Evolutionary conservation across 2,797 vertebrate genomes (phyloP), one percentile per base, ranked within the genome.

Genomic region (Myiotriccus ornatus): DNA sequence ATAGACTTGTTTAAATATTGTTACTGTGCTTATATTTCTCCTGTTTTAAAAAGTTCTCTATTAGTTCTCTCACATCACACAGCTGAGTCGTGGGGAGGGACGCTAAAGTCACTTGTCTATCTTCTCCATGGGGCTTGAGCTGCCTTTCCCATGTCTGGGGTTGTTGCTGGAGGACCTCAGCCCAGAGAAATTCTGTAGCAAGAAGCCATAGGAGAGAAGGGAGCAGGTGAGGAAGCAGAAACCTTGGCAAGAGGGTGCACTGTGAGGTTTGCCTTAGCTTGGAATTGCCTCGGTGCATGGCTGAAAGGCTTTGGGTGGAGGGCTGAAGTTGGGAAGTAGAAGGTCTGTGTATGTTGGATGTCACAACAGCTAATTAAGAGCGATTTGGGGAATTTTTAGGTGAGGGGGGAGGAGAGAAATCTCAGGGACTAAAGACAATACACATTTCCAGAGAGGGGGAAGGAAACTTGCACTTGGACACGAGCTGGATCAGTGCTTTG

Each of bases 1-100:
- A 98, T 98, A 98, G 98, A 98, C 95, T 94, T 97, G 96, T 98
- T 98, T 97, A 97, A 97, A 95, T 96, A 97, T 97, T 97, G 96
- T 96, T 98, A 97, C 95, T 97, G 87, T 98, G 97, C 96, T 97
- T 96, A 80, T 97, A 92, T 95, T 96, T 95, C 97, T 97, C 84
- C 91, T 97, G 95, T 97, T 97, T 84, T 95, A 67, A 87, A 81
- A 95, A 82, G 73, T 95, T 96, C 59, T 93, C 60, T 98, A 82
- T 96, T 95, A 94, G 94, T 97, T 97, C 94, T 97, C 89, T 80
- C 91, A 43, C 19, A 87, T 95, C 77, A 75, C 90, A 22, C 73
- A 89, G 79, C 94, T 22, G 32, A 89, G 82, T n/a, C 0, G 10
- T 86, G 65, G 93, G 85, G 49, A 63, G 43, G 84, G 32, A 60